A percentile compares a stretch with the other conserved stretches of the same genome.
Evolutionary conservation across 2,888 invertebrate species (phyloP).

Genomic region (Liodrosophila aerea): DNA sequence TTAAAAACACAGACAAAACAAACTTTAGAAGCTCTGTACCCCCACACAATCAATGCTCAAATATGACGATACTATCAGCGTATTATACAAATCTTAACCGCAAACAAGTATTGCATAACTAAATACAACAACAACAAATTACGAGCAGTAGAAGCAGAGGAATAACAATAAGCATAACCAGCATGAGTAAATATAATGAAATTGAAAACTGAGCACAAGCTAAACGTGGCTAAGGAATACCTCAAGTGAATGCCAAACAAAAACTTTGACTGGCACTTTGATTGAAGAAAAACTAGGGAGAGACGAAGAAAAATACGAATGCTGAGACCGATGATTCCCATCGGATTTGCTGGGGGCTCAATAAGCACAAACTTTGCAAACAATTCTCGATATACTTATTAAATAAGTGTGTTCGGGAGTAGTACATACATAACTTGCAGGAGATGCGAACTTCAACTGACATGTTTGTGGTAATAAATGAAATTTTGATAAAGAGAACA

Average conservation of each 20-base stretch:
- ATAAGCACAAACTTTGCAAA: slow-evolving; percentile 54
- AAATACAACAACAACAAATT: slow-evolving; percentile 11
- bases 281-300: background rate
- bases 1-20: slow-evolving; percentile 44
- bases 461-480: too few relatives aligned
- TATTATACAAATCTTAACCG: slow-evolving; percentile 37
- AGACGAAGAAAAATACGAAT: slow-evolving; percentile 19
- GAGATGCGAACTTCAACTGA: too few relatives aligned
- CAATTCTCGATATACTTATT: slow-evolving; percentile 57
- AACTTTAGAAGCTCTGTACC: slow-evolving; percentile 32
- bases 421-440: background rate
- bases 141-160: slow-evolving; percentile 25
- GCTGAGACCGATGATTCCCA: slow-evolving; percentile 33
- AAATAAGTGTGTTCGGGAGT: slow-evolving; percentile 36
- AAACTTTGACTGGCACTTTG: slow-evolving; percentile 32
- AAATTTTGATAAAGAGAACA: too few relatives aligned
- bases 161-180: slow-evolving; percentile 46
- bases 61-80: slow-evolving; percentile 27
- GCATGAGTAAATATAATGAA: slow-evolving; percentile 65
- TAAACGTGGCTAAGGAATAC: slow-evolving; percentile 32
- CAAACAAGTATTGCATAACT: slow-evolving; percentile 36
- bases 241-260: slow-evolving; percentile 54
- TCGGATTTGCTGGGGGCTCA: slow-evolving; percentile 30
- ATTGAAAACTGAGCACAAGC: slow-evolving; percentile 61
- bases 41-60: slow-evolving; percentile 28